Evolutionary conservation across 2,797 vertebrate species (phyloP).

Genomic region (Podargus strigoides): DNA sequence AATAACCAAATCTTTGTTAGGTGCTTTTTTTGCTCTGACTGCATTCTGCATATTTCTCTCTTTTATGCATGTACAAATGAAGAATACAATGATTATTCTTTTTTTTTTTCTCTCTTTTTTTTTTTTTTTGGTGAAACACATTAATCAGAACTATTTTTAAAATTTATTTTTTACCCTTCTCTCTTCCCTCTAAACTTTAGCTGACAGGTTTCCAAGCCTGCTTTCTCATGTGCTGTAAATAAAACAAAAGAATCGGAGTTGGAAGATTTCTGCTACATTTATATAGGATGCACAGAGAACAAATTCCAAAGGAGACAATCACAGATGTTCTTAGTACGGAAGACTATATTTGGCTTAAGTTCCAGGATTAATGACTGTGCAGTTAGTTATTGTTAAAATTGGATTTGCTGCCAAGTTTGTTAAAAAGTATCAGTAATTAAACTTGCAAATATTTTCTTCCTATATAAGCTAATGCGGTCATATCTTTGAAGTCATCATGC

Average conservation of each 20-base stretch:
- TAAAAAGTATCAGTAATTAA: slow-evolving; percentile 42
- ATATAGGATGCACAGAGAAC: slow-evolving; percentile 26
- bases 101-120: background rate
- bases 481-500: background rate
- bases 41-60: background rate
- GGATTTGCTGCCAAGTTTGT: slow-evolving; percentile 28
- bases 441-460: slow-evolving; percentile 37
- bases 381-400: slow-evolving; percentile 52
- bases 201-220: slow-evolving; percentile 27
- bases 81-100: background rate
- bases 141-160: slow-evolving; percentile 4
- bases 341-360: slow-evolving; percentile 47
- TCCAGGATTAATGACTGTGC: slow-evolving; percentile 49
- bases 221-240: slow-evolving; percentile 24
- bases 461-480: background rate
- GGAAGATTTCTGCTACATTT: slow-evolving; percentile 24
- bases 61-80: background rate
- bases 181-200: background rate
- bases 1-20: background rate
- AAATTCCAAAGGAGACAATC: slow-evolving; percentile 40
- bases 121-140: background rate
- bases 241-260: slow-evolving; percentile 41
- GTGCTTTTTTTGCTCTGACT: background rate
- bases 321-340: slow-evolving; percentile 52
- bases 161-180: background rate